Base-by-base conservation (phyloP, 2,888 invertebrate species). In the Meiosimyza decipiens region DNA sequence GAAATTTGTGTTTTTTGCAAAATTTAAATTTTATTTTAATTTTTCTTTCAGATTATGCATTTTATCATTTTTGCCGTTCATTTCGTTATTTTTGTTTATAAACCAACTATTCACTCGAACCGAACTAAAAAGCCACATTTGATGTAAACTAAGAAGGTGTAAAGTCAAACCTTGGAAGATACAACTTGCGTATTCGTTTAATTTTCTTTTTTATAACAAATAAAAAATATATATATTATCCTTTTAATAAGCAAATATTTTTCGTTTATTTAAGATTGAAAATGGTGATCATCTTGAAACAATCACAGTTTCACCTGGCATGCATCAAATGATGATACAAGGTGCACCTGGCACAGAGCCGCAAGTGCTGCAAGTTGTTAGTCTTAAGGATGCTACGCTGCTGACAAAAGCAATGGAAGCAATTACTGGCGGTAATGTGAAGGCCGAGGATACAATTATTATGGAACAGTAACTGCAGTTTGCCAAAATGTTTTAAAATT, bases 291-390 rank as follows among this genome's bases (percentile, higher is more conserved):
- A 89, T 74, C 89, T 94, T 88, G 94, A 94, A 84, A 91, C 94
- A 16, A 90, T 94, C 77, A 92, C 93, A 18, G 91, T 94, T 70
- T 91, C 93, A 72, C 92, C 93, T 66, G 93, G 94, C 75, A 92
- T 92, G 85, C 92, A 93, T 85, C 94, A 94, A 84, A 94, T 95
- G 90, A 93, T 95, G 90, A 93, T 94, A 86, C 91, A 93, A 86
- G 90, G 91, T 79, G 88, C 90, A 62, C 89, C 91, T 55, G 90
- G 90, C 64, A 92, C 92, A 60, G 93, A 93, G 83, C 92, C 92
- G 59, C 95, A 95, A 88, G 86, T 92, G 75, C 89, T 95, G 82
- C 95, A 95, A 88, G 95, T 95, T 80, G 91, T 95, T 82, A 94
- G 94, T 73, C 89, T 95, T 76, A 95, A 95, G 88, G 95, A 95